Evolutionary conservation across 1,140 invertebrate genomes (phyloP).

Genomic region (Zaprionus nigranus): DNA sequence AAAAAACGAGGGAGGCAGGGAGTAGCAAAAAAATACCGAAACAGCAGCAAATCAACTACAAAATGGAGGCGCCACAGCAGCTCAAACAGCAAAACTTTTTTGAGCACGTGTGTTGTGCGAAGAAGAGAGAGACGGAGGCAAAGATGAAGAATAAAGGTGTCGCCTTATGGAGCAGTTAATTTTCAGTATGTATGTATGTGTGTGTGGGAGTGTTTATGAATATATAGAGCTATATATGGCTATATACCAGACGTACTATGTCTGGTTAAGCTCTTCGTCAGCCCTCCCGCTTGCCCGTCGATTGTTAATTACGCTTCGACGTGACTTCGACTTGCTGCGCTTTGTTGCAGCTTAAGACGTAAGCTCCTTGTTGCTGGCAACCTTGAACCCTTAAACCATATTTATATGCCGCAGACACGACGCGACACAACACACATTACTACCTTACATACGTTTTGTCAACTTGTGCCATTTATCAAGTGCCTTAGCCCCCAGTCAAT

Average conservation of each 20-base stretch:
- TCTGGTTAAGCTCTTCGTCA: constrained; percentile 1
- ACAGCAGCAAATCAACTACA: constrained; percentile 69
- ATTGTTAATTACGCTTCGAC: constrained; percentile 70
- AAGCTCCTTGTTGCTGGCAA: constrained; percentile 18
- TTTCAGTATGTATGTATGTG: constrained; percentile 19
- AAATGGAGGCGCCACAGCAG: constrained; percentile 35
- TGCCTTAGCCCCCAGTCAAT: constrained; percentile 16
- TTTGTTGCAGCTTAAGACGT: constrained; percentile 32
- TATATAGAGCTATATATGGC: not conserved
- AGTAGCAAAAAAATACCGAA: constrained; percentile 24
- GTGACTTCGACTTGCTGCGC: constrained; percentile 37
- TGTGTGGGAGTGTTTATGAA: constrained; percentile 2
- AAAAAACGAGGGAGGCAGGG: constrained; percentile 20
- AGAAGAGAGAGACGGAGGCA: constrained; percentile 30
- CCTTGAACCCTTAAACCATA: constrained; percentile 75
- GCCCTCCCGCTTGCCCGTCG: not conserved
- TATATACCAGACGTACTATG: constrained; percentile 1
- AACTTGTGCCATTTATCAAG: constrained; percentile 72
- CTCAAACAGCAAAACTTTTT: constrained; percentile 59
- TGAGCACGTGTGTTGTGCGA: constrained; percentile 50
- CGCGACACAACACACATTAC: constrained; percentile 31
- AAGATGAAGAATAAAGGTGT: constrained; percentile 64
- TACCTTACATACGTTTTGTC: constrained; percentile 15
- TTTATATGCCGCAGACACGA: constrained; percentile 56
- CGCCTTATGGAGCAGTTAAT: constrained; percentile 60